A percentile compares a stretch with the other conserved stretches of the same genome.
phyloP scores from a whole-genome alignment of 2,113 vertebrate genomes.

The Patagioenas fasciata region DNA sequence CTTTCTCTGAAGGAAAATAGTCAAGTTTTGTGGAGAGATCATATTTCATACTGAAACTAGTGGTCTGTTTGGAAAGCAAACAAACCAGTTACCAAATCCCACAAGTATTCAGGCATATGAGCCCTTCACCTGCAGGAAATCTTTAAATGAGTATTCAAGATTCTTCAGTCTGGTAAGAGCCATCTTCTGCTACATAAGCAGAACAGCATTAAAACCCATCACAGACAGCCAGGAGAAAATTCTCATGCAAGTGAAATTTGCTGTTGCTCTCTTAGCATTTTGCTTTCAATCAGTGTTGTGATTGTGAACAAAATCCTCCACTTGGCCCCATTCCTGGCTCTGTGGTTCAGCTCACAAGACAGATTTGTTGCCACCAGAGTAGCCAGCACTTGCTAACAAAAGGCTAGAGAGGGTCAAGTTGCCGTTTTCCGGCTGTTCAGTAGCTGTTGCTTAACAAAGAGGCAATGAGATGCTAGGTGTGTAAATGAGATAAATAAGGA shows the following conservation, averaged over 20 bases:
- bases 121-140: neutral
- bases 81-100: neutral
- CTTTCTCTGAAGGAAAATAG: neutral
- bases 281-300: neutral
- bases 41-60: neutral
- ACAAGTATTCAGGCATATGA: neutral
- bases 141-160: neutral
- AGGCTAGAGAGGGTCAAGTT: neutral
- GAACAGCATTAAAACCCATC: neutral
- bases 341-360: neutral
- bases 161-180: neutral
- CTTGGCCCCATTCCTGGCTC: neutral
- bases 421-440: neutral
- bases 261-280: neutral
- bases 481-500: neutral
- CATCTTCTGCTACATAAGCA: neutral
- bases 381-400: neutral
- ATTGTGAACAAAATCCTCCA: neutral
- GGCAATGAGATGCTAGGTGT: neutral
- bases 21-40: neutral
- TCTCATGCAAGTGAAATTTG: neutral
- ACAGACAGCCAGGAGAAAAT: neutral
- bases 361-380: neutral
- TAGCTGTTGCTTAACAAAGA: neutral
- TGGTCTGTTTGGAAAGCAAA: neutral